phyloP scores from a whole-genome alignment of 2,113 vertebrate species.

The Tetrao urogallus region DNA sequence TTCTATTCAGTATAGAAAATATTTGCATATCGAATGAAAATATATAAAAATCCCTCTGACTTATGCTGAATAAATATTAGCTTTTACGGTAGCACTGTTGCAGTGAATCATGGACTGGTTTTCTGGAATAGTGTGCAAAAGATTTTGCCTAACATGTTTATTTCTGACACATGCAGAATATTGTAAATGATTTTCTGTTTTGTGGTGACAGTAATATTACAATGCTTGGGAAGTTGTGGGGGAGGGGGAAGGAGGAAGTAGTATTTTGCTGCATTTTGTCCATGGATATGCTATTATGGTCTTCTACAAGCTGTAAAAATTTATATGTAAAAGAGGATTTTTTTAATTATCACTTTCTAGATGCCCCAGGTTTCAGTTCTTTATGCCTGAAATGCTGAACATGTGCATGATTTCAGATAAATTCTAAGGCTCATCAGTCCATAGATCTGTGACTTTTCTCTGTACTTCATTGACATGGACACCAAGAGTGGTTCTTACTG shows the following conservation, averaged over 20 bases:
- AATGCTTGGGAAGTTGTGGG: neutral
- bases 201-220: neutral
- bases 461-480: neutral
- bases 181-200: neutral
- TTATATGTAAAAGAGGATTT: neutral
- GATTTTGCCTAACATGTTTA: neutral
- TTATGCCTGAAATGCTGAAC: neutral
- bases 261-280: neutral
- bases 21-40: neutral
- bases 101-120: neutral
- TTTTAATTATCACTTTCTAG: neutral
- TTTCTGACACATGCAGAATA: neutral
- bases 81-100: neutral
- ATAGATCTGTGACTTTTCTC: neutral
- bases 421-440: neutral
- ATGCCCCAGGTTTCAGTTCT: neutral
- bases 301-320: neutral
- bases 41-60: neutral
- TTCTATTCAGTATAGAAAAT: neutral
- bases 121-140: neutral
- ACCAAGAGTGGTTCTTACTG: neutral
- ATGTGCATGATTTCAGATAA: neutral
- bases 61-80: neutral
- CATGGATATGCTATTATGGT: neutral
- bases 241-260: too few species aligned